Base-by-base conservation (phyloP, 1,140 invertebrate genomes). In the Apis laboriosa region DNA sequence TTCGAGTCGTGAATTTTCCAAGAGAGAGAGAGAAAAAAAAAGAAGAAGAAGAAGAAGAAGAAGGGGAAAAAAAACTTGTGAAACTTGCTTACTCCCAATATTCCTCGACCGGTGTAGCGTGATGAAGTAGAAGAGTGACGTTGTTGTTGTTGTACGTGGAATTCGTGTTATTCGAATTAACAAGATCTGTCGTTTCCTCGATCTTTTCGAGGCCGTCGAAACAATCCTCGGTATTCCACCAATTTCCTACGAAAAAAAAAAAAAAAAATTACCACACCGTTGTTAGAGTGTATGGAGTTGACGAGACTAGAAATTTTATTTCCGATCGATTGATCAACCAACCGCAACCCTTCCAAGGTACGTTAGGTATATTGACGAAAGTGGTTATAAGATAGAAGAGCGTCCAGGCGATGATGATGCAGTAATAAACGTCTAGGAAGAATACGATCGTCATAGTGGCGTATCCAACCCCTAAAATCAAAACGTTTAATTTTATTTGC, bases 401-500 rank as follows among this genome's bases (percentile, higher is more conserved):
- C 21, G 95, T 96, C 96, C 95, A 96, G 1, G 95, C 94, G 34
- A 96, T 96, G 63, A 96, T 96, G 43, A 96, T 94, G 85, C 96
- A 96, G 85, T 96, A 96, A 86, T 96, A 96, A 17, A 96, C 93
- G 84, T 96, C 95, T 28, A 97, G 94, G 64, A 97, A 92, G 88
- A 96, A 96, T 7, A 96, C 96, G 9, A 96, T 95, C 1, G 96
- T 95, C 93, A 97, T 96, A 72, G 96, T 96, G 1, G 96, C 96
- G 86, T 96, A 96, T 53, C 96, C 96, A 43, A 97, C 95, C 73
- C 96, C 96, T 96, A 85, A 58, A 94, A 86, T 64, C 53, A 2
- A 61, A 13, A 3, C 34, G 34, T 34, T 34, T 34, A 34, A 34
- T 34, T 34, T 34, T 34, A 34, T 43, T 43, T 43, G 5, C 5